Evolutionary conservation across 1,140 invertebrate genomes (phyloP).

Genomic region (Neuroterus valhalla): DNA sequence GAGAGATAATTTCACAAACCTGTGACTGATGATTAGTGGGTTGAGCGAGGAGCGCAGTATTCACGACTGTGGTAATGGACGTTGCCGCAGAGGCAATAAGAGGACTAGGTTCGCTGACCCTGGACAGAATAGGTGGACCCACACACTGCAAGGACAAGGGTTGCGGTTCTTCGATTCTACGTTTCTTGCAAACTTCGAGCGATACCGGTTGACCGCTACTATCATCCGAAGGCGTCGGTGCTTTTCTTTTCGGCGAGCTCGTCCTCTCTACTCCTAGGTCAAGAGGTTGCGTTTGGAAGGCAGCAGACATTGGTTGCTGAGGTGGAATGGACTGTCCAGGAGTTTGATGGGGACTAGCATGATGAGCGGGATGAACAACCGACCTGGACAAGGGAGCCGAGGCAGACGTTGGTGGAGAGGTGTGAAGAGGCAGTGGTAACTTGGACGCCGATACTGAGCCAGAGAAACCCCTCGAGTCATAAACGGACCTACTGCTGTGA

Average conservation of each 20-base stretch:
- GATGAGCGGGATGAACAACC: constrained; percentile 69
- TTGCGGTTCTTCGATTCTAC: constrained; percentile 68
- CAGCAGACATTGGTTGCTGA: constrained; percentile 45
- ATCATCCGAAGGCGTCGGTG: constrained; percentile 63
- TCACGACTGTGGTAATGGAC: constrained; percentile 83
- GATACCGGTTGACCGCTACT: constrained; percentile 70
- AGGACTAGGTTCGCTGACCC: constrained; percentile 80
- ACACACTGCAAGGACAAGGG: constrained; percentile 67
- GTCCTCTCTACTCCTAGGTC: constrained; percentile 81
- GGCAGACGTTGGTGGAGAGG: constrained; percentile 73
- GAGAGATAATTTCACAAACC: constrained; percentile 38
- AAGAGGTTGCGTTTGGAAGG: constrained; percentile 82
- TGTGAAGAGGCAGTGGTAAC: constrained; percentile 72
- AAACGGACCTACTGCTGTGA: constrained; percentile 74
- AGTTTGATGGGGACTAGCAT: constrained; percentile 68
- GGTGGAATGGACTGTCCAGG: constrained; percentile 50
- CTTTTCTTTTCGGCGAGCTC: constrained; percentile 78
- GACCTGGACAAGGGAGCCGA: constrained; percentile 70
- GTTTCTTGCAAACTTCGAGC: constrained; percentile 75
- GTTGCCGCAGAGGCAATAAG: constrained; percentile 84
- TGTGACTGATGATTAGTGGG: constrained; percentile 56
- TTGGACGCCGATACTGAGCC: constrained; percentile 75
- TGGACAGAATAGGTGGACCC: constrained; percentile 74
- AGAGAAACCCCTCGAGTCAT: constrained; percentile 73
- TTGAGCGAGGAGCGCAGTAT: constrained; percentile 73